A percentile compares a stretch with the other conserved stretches of the same genome.
These are phyloP conservation scores for Epinephelus cyanopodus DNA, from an alignment of 2,113 vertebrate genomes.

Conservation along the genomic window DNA sequence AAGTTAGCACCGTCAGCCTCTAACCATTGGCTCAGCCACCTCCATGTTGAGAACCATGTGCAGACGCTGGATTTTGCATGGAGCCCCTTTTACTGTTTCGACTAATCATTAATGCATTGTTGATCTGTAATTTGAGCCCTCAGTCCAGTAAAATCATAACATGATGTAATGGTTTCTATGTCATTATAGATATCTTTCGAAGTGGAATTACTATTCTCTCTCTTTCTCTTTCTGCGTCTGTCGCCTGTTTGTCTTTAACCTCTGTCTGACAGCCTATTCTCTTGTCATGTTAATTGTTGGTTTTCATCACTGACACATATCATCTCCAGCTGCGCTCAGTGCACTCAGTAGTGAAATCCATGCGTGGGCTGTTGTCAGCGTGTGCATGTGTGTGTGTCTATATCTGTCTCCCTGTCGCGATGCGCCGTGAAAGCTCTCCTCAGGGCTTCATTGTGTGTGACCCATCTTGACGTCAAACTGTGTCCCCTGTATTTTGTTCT, in stretches of 20 bases:
- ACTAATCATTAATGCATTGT: background rate
- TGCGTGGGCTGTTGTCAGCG: conserved; percentile 37
- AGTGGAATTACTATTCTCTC: background rate
- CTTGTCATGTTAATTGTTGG: conserved; percentile 57
- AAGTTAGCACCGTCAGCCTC: too few species aligned
- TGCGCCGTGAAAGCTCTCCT: conserved; percentile 61
- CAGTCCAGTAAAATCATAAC: background rate
- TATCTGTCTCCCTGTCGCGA: conserved; percentile 27
- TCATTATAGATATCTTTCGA: too few species aligned
- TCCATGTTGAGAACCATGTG: too few species aligned
- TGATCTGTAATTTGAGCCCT: background rate
- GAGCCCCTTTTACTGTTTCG: too few species aligned
- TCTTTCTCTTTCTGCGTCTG: background rate
- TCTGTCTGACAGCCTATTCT: conserved; percentile 26
- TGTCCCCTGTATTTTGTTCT: conserved; percentile 41
- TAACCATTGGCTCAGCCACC: too few species aligned
- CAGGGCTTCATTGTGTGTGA: conserved; percentile 49
- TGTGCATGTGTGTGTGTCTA: background rate
- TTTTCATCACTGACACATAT: conserved; percentile 58
- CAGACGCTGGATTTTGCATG: too few species aligned
- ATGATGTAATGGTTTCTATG: background rate
- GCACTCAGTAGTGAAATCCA: conserved; percentile 8
- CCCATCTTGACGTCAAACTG: conserved; percentile 61
- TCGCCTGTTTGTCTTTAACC: conserved; percentile 24
- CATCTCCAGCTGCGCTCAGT: conserved; percentile 51